These are phyloP conservation scores for Polypterus bichir DNA, from an alignment of 2,113 vertebrate species.

Conservation along the genomic window DNA sequence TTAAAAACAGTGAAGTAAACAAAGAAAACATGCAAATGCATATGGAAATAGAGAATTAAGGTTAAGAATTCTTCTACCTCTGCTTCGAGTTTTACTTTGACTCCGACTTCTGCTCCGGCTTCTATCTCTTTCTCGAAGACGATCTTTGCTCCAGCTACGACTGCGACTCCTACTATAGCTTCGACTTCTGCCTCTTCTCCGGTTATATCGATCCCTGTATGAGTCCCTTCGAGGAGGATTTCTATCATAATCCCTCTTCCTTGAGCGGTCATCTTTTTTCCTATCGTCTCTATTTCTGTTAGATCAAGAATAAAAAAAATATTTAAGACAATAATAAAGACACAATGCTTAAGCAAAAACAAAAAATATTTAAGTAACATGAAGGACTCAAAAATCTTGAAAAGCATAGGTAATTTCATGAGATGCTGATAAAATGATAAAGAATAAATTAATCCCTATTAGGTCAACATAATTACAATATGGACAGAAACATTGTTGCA, in stretches of 20 bases:
- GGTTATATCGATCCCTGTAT: conserved; percentile 86
- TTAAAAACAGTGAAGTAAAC: not conserved
- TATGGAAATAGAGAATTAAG: not conserved
- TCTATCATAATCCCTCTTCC: conserved; percentile 89
- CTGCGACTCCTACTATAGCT: conserved; percentile 88
- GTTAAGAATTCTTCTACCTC: conserved; percentile 37
- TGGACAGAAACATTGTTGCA: too few relatives aligned
- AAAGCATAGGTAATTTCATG: too few relatives aligned
- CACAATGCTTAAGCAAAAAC: too few relatives aligned
- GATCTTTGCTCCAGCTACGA: conserved; percentile 88
- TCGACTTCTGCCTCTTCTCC: conserved; percentile 77
- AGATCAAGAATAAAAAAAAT: conserved; percentile 12
- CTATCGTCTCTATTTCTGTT: conserved; percentile 83
- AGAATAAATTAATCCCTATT: too few relatives aligned
- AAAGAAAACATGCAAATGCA: not conserved
- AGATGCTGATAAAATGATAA: too few relatives aligned
- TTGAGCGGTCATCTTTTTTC: conserved; percentile 85
- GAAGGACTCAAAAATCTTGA: too few relatives aligned
- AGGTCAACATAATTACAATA: too few relatives aligned
- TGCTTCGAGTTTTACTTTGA: conserved; percentile 66
- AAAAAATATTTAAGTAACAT: too few relatives aligned
- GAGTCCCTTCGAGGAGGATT: conserved; percentile 80
- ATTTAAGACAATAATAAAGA: too few relatives aligned
- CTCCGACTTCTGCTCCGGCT: conserved; percentile 62
- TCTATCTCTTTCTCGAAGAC: conserved; percentile 70